Percentiles rank a stretch among this genome's conserved stretches.
Evolutionary conservation across 2,888 invertebrate species (phyloP).

Genomic region (Rhagophthalmus giganteus): DNA sequence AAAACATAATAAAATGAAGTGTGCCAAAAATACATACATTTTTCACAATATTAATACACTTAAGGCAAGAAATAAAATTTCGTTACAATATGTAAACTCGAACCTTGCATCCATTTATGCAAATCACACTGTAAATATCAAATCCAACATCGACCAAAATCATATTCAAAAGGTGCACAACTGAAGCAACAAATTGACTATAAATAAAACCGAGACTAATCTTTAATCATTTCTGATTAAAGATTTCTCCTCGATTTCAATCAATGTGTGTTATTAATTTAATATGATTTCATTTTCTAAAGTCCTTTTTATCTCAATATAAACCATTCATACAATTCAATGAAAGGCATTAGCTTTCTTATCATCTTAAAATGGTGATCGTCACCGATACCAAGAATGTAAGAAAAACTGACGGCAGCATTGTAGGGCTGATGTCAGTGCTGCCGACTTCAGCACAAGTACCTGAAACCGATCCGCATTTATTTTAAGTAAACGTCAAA

Average conservation of each 20-base stretch:
- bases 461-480: conserved; percentile 23
- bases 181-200: conserved; percentile 27
- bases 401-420: conserved; percentile 12
- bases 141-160: conserved; percentile 28
- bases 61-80: conserved; percentile 27
- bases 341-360: conserved; percentile 5
- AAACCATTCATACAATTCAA: conserved; percentile 6
- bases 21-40: conserved; percentile 13
- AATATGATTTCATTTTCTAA: conserved; percentile 26
- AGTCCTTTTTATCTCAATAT: conserved; percentile 8
- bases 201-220: conserved; percentile 7
- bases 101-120: conserved; percentile 24
- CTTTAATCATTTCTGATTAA: conserved; percentile 4
- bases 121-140: conserved; percentile 27
- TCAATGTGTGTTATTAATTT: conserved; percentile 21
- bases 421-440: conserved; percentile 10
- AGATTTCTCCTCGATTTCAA: conserved; percentile 14
- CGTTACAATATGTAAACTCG: conserved; percentile 24
- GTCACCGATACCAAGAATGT: conserved; percentile 7
- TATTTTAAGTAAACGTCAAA: background rate
- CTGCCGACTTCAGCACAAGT: conserved; percentile 32
- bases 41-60: conserved; percentile 22
- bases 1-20: conserved; percentile 14
- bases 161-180: conserved; percentile 18
- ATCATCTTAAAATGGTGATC: conserved; percentile 20